A percentile compares a stretch with the other conserved stretches of the same genome.
phyloP scores from a whole-genome alignment of 2,113 vertebrate genomes.

The Zeus faber region DNA sequence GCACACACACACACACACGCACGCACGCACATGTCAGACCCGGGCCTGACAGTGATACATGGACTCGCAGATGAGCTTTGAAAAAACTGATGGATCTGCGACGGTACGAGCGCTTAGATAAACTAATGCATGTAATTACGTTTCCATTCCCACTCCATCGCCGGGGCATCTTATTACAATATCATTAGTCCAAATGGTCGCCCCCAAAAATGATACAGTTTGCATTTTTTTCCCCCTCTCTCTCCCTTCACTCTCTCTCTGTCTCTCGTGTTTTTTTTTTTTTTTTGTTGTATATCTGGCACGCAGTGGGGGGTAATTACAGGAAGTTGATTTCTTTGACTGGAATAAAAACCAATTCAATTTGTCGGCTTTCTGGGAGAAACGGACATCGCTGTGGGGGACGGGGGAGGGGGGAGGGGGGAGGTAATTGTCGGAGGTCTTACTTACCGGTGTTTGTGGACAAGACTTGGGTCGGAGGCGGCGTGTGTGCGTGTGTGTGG shows the following conservation, averaged over 20 bases:
- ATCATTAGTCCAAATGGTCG: conserved; percentile 96
- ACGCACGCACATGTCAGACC: conserved; percentile 9
- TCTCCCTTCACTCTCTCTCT: neutral
- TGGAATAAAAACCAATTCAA: conserved; percentile 87
- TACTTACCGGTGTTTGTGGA: conserved; percentile 59
- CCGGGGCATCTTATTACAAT: conserved; percentile 98
- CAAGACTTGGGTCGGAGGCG: neutral
- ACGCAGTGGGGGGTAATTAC: conserved; percentile 77
- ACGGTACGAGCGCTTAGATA: conserved; percentile 97
- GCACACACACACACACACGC: neutral
- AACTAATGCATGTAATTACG: conserved; percentile 99
- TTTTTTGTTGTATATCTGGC: conserved; percentile 18
- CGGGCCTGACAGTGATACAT: conserved; percentile 95
- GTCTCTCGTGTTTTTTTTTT: neutral
- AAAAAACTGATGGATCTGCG: conserved; percentile 98
- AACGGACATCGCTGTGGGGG: neutral
- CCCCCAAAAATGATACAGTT: conserved; percentile 69
- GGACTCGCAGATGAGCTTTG: conserved; percentile 95
- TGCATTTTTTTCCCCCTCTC: conserved; percentile 57
- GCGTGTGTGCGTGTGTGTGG: conserved; percentile 11
- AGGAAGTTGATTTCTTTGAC: conserved; percentile 91
- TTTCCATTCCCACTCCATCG: conserved; percentile 98
- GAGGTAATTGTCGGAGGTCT: too few relatives aligned
- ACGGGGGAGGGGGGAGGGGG: too few relatives aligned
- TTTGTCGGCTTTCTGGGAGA: conserved; percentile 79